These are phyloP conservation scores for Schizothorax lantsangensis DNA, from an alignment of 2,797 vertebrate genomes.

Conservation along the genomic window DNA sequence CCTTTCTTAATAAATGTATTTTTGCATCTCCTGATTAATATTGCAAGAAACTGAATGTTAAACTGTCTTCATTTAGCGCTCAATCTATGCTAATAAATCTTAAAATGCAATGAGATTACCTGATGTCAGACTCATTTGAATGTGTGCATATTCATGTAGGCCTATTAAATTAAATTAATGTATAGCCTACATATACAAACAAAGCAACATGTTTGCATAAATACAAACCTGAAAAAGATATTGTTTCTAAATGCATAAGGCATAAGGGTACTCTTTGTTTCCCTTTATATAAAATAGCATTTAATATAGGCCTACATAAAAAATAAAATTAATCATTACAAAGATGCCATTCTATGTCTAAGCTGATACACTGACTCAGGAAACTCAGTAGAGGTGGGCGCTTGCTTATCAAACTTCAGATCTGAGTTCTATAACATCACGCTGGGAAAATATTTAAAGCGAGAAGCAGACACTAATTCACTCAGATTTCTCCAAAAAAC, in stretches of 20 bases:
- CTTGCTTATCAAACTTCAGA: slow-evolving; percentile 6
- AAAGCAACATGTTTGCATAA: too few species aligned
- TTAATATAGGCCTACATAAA: too few species aligned
- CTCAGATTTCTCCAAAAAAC: not conserved
- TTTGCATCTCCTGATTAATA: not conserved
- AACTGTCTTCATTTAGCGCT: not conserved
- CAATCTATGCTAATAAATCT: not conserved
- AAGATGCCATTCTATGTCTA: too few species aligned
- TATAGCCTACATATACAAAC: too few species aligned
- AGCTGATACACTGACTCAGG: too few species aligned
- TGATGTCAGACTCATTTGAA: not conserved
- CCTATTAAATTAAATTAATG: too few species aligned
- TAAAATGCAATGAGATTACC: not conserved
- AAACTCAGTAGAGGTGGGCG: not conserved
- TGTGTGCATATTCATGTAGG: too few species aligned
- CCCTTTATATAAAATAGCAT: too few species aligned
- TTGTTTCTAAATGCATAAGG: too few species aligned
- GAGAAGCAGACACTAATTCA: not conserved
- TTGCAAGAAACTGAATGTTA: not conserved
- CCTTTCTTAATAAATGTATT: not conserved
- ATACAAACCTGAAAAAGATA: too few species aligned
- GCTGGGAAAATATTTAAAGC: not conserved
- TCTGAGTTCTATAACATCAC: not conserved
- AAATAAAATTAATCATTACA: too few species aligned
- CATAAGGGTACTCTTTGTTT: too few species aligned